phyloP scores from a whole-genome alignment of 2,113 vertebrate species.

The Microcebus griseorufus region DNA sequence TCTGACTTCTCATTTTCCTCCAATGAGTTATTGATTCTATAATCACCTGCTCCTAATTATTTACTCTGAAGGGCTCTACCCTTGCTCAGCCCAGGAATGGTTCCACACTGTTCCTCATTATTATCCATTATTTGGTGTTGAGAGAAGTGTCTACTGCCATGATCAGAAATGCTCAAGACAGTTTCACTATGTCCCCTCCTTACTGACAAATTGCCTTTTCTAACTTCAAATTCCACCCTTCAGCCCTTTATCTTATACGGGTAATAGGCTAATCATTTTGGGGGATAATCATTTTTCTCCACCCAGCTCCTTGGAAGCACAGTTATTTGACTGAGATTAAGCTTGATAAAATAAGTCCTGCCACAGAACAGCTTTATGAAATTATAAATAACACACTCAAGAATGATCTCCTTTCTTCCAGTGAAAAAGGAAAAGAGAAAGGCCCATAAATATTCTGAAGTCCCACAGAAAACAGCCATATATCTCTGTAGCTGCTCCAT shows the following conservation, averaged over 20 bases:
- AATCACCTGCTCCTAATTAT: constrained; percentile 85
- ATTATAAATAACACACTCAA: constrained; percentile 89
- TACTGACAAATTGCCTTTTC: constrained; percentile 83
- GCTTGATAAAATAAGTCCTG: constrained; percentile 91
- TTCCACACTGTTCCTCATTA: constrained; percentile 79
- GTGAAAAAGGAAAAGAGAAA: constrained; percentile 82
- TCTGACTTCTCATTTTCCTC: constrained; percentile 75
- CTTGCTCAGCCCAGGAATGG: constrained; percentile 69
- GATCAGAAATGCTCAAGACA: constrained; percentile 47
- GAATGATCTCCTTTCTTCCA: constrained; percentile 88
- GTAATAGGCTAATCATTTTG: constrained; percentile 65
- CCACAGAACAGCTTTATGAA: constrained; percentile 92
- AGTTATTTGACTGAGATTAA: constrained; percentile 89
- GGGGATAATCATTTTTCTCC: constrained; percentile 61
- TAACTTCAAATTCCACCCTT: constrained; percentile 64
- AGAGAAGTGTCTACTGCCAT: constrained; percentile 58
- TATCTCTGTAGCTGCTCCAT: constrained; percentile 63
- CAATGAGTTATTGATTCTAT: constrained; percentile 80
- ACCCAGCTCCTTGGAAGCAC: constrained; percentile 72
- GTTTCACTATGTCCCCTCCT: constrained; percentile 26
- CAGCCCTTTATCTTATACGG: constrained; percentile 73
- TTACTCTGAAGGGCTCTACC: constrained; percentile 77
- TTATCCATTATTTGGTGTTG: constrained; percentile 61
- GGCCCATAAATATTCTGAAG: constrained; percentile 82
- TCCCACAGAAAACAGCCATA: constrained; percentile 76